Evolutionary conservation across 1,140 invertebrate species (phyloP).

Genomic region (Epicauta chinensis): DNA sequence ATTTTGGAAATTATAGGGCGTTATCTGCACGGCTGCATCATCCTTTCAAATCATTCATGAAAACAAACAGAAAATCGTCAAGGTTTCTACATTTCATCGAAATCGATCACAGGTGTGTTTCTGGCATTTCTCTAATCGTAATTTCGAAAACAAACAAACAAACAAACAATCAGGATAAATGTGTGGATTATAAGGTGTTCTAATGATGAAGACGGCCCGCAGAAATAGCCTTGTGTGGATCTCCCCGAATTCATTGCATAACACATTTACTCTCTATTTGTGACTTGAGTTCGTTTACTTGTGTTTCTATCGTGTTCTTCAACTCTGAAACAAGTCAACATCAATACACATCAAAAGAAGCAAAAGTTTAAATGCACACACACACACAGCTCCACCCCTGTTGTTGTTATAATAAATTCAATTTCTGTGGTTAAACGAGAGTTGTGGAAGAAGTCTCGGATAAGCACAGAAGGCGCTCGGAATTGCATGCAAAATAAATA

Average conservation of each 20-base stretch:
- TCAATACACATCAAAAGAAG: constrained; percentile 23
- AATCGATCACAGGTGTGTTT: constrained; percentile 19
- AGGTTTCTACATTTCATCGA: constrained; percentile 2
- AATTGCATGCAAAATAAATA: too few species aligned
- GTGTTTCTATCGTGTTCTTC: constrained; percentile 91
- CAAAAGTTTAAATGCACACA: too few species aligned
- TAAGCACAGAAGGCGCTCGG: too few species aligned
- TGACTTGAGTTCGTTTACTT: constrained; percentile 89
- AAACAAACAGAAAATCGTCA: background rate
- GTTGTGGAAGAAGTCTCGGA: too few species aligned
- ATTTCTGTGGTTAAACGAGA: too few species aligned
- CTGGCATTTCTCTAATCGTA: background rate
- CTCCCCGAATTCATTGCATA: constrained; percentile 65
- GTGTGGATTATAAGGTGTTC: constrained; percentile 15
- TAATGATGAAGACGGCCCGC: constrained; percentile 30
- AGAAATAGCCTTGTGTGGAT: constrained; percentile 36
- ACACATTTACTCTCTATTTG: constrained; percentile 92
- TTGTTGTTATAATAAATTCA: too few species aligned
- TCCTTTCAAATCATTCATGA: constrained; percentile 7
- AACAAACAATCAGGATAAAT: background rate
- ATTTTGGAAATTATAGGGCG: constrained; percentile 7
- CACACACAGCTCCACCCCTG: too few species aligned
- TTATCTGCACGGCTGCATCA: constrained; percentile 20
- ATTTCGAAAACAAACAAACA: background rate
- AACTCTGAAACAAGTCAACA: constrained; percentile 65